Evolutionary conservation across 2,797 vertebrate genomes (phyloP), one percentile per base, ranked within the genome.

Genomic region (Sebastes itinus): DNA sequence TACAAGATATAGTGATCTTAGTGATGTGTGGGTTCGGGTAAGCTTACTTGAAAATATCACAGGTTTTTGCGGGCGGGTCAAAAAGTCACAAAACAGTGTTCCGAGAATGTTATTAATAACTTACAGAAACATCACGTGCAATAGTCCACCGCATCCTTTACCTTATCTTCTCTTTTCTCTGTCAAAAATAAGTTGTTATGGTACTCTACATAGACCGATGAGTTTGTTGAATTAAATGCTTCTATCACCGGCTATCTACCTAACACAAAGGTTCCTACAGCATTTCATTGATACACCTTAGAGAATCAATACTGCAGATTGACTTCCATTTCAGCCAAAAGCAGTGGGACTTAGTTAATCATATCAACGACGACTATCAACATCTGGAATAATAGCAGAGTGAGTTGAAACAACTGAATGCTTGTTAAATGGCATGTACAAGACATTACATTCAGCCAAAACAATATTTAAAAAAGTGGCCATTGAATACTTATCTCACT

Each of bases 401-500:
- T 58, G 27, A 72, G 13, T 60, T 81, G 54, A 75, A 90, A 76
- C 74, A 85, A 71, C 46, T 32, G 56, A 82, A 82, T 78, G 22
- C 23, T 30, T 74, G 65, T 80, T 85, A 77, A 87, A 88, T 75
- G 58, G 23, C 80, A 78, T 81, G 56, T 65, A 75, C 27, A 75
- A 76, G 32, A 88, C 42, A 82, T 77, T 56, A 77, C 46, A 85
- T 78, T 78, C 20, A 68, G 32, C 67, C 75, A 80, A 82, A 91
- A 88, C 70, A 90, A 78, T 83, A 75, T 68, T 54, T 79, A 22
- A 77, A 84, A 84, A 80, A 78, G 42, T 83, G 54, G 49, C 66
- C 64, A 84, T 75, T 89, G 69, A 88, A 54, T 64, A 67, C 80
- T 83, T 84, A 89, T 73, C 68, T 72, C 38, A 83, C 83, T 89